Evolutionary conservation across 2,888 invertebrate species (phyloP), one percentile per base, ranked within the genome.

Genomic region (Patella depressa): DNA sequence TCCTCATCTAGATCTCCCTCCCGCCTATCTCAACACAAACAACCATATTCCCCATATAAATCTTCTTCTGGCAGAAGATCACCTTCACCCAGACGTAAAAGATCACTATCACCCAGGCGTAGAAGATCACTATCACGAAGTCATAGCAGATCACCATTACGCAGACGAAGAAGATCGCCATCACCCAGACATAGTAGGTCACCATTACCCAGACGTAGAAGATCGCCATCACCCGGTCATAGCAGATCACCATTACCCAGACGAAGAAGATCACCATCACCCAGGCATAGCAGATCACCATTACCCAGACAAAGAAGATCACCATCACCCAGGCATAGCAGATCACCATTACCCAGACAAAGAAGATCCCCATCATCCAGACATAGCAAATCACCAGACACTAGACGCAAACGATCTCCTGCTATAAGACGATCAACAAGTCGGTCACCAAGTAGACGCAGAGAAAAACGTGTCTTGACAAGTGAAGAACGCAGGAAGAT

Each of bases 401-500:
- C 77, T 14, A 65, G 71, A 74, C 73, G 65, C 15, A 70, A 55
- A 24, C 74, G 70, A 45, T 77, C 79, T 57, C 29, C 70, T 65
- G 59, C 74, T 24, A 65, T 57, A 15, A 76, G 74, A 29, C 24
- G 29, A 14, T 78, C 81, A 71, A 75, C 70, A 14, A 73, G 57
- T 29, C 29, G 72, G 11, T 53, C 75, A 59, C 29, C 71, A 5
- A 17, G 55, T 53, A 69, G 75, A 45, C 59, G 72, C 24, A 74
- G 72, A 57, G 78, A 80, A 24, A 57, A 77, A n/a, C 74, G 76
- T 19, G 76, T 77, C 29, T 77, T 80, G 69, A 78, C 75, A 12
- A 80, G 80, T 17, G 82, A 81, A 55, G 81, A 82, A 45, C 78
- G 76, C 57, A 77, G 82, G 5, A 80, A 81, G 73, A 74, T 86